These are phyloP conservation scores for Chrysolina oricalcia DNA, from an alignment of 2,888 invertebrate species.

Conservation along the genomic window DNA sequence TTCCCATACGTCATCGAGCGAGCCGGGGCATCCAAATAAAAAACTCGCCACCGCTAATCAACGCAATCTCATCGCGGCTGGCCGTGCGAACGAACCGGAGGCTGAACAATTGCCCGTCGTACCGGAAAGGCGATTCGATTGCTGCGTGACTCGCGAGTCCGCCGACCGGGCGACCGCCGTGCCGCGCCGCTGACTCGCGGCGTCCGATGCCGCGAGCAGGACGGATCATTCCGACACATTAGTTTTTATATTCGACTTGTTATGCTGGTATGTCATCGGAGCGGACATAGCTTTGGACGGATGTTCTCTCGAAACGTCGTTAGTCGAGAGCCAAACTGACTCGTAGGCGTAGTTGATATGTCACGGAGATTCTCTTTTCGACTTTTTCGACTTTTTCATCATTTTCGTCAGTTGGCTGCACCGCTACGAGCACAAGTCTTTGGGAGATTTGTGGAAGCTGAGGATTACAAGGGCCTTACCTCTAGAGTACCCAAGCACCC, in stretches of 20 bases:
- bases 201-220: background rate
- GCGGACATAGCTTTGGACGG: background rate
- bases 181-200: slow-evolving; percentile 25
- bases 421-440: no score
- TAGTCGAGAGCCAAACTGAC: background rate
- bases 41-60: slow-evolving; percentile 33
- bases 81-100: slow-evolving; percentile 22
- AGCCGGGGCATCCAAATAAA: background rate
- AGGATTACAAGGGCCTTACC: no score
- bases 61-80: slow-evolving; percentile 40
- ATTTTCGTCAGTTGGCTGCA: no score
- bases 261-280: background rate
- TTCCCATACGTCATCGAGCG: slow-evolving; percentile 17
- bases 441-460: no score
- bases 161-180: slow-evolving; percentile 29
- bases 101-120: slow-evolving; percentile 22
- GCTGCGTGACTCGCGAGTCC: slow-evolving; percentile 34
- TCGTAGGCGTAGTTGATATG: no score
- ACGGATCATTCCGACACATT: slow-evolving; percentile 46
- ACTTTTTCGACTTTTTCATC: no score
- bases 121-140: slow-evolving; percentile 39
- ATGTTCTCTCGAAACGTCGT: background rate
- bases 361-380: no score
- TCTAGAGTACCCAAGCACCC: no score
- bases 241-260: slow-evolving; percentile 38